Conservation (phyloP, 2,888 invertebrate genomes). For the Brachynemurus nebulosus region DNA sequence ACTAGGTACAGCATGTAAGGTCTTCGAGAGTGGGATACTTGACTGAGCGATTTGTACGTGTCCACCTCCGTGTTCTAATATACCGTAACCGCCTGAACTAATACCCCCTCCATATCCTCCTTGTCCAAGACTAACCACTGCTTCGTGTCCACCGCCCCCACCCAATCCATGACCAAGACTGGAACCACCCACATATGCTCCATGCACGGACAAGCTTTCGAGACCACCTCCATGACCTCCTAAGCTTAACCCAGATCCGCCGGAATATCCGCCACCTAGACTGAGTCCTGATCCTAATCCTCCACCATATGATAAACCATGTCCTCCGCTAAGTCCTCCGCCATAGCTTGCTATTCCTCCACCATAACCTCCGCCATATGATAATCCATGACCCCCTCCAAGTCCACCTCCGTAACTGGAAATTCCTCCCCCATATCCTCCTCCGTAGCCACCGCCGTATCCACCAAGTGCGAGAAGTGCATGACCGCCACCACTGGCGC, state of each 20-base stretch:
- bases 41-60: conserved; percentile 9
- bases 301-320: conserved; percentile 7
- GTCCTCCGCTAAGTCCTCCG: conserved; percentile 4
- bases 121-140: conserved; percentile 12
- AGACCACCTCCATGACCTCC: conserved; percentile 5
- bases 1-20: conserved; percentile 26
- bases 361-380: not conserved
- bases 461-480: not conserved
- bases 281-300: conserved; percentile 14
- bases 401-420: conserved; percentile 10
- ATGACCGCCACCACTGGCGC: not conserved
- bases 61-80: conserved; percentile 3
- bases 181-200: not conserved
- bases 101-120: conserved; percentile 1
- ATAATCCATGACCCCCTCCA: conserved; percentile 15
- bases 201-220: conserved; percentile 9
- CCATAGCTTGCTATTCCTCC: not conserved
- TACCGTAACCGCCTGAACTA: not conserved
- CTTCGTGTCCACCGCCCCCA: conserved; percentile 13
- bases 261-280: conserved; percentile 5
- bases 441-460: not conserved
- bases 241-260: not conserved
- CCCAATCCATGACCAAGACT: conserved; percentile 8
- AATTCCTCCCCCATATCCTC: conserved; percentile 3
- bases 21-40: conserved; percentile 9